Evolutionary conservation across 2,797 vertebrate genomes (phyloP).

Genomic region (Ispidina picta): DNA sequence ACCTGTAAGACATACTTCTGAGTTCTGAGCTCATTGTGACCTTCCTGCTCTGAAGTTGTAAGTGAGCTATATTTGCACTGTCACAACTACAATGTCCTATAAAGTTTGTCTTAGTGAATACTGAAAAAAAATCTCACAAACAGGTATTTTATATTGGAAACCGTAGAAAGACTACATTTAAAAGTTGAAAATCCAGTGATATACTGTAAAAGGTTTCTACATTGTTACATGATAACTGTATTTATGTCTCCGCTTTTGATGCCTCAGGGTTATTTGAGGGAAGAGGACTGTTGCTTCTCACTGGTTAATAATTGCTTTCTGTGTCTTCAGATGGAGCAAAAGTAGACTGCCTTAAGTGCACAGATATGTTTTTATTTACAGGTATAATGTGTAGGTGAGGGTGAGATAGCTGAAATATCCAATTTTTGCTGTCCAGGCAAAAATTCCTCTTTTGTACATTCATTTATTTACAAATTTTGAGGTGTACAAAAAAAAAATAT

Average conservation of each 20-base stretch:
- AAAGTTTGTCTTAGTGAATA: not conserved
- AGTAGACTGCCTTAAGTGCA: not conserved
- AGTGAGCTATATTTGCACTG: not conserved
- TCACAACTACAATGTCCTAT: not conserved
- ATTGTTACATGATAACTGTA: not conserved
- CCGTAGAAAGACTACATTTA: not conserved
- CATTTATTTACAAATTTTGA: not conserved
- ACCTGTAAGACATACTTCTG: not conserved
- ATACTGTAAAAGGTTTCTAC: not conserved
- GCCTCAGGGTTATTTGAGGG: not conserved
- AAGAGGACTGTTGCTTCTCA: not conserved
- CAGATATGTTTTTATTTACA: not conserved
- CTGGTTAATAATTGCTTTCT: not conserved
- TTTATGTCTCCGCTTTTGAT: not conserved
- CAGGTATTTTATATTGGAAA: not conserved
- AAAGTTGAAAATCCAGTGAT: not conserved
- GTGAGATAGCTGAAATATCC: not conserved
- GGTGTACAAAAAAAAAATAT: rapidly evolving
- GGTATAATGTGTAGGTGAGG: not conserved
- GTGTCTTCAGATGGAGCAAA: not conserved
- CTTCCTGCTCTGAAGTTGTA: not conserved
- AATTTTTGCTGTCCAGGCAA: not conserved
- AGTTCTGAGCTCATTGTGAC: not conserved
- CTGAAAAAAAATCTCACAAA: not conserved
- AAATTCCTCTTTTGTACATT: not conserved